Conservation (phyloP, 2,888 invertebrate genomes). For the Aproaerema taeniolella region DNA sequence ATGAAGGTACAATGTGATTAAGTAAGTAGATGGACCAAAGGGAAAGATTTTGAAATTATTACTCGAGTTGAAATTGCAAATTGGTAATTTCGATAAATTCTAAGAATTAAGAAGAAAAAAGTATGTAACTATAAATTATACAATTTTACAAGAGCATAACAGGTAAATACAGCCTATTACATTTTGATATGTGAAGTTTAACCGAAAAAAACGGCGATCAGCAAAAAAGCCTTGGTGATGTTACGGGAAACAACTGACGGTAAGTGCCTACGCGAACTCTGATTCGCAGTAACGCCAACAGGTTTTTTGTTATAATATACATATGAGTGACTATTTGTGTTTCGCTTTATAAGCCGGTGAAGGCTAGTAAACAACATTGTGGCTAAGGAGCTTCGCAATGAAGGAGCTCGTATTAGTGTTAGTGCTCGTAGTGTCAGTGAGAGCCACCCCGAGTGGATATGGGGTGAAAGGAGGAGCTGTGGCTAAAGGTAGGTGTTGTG, state of each 20-base stretch:
- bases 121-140: no score
- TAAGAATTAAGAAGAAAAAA: no score
- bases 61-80: no score
- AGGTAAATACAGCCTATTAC: no score
- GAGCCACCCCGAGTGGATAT: slow-evolving; percentile 57
- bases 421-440: slow-evolving; percentile 41
- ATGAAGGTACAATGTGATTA: no score
- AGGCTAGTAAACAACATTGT: slow-evolving; percentile 53
- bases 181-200: no score
- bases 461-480: slow-evolving; percentile 55
- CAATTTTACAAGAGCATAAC: no score
- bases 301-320: slow-evolving; percentile 64
- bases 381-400: slow-evolving; percentile 56
- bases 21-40: no score
- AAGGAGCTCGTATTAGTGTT: slow-evolving; percentile 63
- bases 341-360: slow-evolving; percentile 67
- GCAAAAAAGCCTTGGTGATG: slow-evolving; percentile 6
- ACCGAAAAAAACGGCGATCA: slow-evolving; percentile 1
- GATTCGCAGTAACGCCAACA: slow-evolving; percentile 61
- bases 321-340: slow-evolving; percentile 58
- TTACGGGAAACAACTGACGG: slow-evolving; percentile 47
- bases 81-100: no score
- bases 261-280: slow-evolving; percentile 45
- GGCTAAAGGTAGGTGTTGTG: slow-evolving; percentile 60
- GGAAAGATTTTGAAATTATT: no score